These are phyloP conservation scores for Sebastes miniatus DNA, from an alignment of 2,797 vertebrate species.

Conservation along the genomic window DNA sequence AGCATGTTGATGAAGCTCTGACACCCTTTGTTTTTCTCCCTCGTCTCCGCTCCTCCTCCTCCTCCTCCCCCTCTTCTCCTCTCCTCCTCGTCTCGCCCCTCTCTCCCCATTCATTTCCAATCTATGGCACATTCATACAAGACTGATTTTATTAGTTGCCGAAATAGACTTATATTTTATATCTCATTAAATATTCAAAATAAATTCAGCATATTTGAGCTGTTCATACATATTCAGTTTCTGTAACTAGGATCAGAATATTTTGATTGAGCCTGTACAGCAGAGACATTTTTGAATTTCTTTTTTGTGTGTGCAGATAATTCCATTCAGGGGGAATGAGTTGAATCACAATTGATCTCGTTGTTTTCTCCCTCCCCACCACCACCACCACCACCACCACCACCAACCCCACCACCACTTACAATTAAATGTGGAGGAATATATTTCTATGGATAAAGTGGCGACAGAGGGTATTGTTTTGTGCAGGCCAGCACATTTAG, in stretches of 20 bases:
- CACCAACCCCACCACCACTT: conserved; percentile 50
- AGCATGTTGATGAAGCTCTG: conserved; percentile 84
- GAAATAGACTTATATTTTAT: conserved; percentile 88
- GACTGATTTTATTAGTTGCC: conserved; percentile 87
- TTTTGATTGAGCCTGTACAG: conserved; percentile 85
- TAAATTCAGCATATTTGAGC: conserved; percentile 88
- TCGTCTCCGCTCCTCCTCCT: conserved; percentile 8
- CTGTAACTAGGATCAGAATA: conserved; percentile 86
- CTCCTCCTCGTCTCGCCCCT: conserved; percentile 46
- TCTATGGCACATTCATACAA: conserved; percentile 84
- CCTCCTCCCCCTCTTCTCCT: conserved; percentile 18
- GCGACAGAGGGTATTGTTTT: conserved; percentile 52
- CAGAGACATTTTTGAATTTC: conserved; percentile 84
- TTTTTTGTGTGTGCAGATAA: conserved; percentile 84
- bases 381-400: neutral
- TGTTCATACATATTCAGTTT: conserved; percentile 88
- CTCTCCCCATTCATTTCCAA: conserved; percentile 75
- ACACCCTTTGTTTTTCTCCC: conserved; percentile 76
- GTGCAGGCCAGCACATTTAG: conserved; percentile 50
- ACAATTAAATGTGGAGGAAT: conserved; percentile 78
- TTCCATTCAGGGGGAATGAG: conserved; percentile 83
- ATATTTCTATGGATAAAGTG: conserved; percentile 63
- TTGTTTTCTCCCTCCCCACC: conserved; percentile 67
- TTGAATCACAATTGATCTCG: conserved; percentile 87
- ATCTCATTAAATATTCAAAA: conserved; percentile 90